Conservation (phyloP, 1,140 invertebrate genomes). For the Drosophila ercepeae region DNA sequence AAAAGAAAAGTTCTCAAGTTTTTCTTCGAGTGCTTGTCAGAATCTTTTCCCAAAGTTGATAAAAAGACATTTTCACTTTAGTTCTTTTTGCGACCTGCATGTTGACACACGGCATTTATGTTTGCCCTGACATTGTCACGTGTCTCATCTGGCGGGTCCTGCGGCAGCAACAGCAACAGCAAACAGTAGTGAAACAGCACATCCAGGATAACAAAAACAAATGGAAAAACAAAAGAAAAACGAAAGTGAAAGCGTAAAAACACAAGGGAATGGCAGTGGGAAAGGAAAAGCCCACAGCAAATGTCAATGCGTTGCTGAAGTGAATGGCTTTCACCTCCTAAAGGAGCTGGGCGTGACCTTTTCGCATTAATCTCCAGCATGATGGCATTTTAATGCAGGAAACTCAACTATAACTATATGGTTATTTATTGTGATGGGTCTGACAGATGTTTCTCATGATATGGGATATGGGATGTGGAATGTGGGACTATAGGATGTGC, state of each 20-base stretch:
- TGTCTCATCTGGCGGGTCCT: slow-evolving; percentile 45
- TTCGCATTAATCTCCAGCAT: slow-evolving; percentile 73
- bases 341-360: slow-evolving; percentile 67
- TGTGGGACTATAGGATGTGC: not conserved
- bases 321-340: slow-evolving; percentile 38
- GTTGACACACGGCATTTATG: slow-evolving; percentile 59
- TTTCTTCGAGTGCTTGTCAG: slow-evolving; percentile 14
- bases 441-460: slow-evolving; percentile 47
- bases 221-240: slow-evolving; percentile 14
- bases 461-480: slow-evolving; percentile 2
- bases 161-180: slow-evolving; percentile 24
- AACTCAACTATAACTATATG: slow-evolving; percentile 68
- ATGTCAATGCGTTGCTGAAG: slow-evolving; percentile 58
- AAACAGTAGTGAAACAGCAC: slow-evolving; percentile 28
- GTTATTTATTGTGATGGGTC: slow-evolving; percentile 66
- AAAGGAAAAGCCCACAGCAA: slow-evolving; percentile 39
- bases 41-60: slow-evolving; percentile 28
- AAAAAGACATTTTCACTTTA: slow-evolving; percentile 63
- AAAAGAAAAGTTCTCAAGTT: not conserved
- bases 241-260: not conserved
- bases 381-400: slow-evolving; percentile 73
- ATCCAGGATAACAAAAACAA: slow-evolving; percentile 12
- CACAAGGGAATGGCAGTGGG: slow-evolving; percentile 1
- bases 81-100: slow-evolving; percentile 39
- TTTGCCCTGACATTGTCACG: slow-evolving; percentile 59